A percentile compares a stretch with the other conserved stretches of the same genome.
Conservation (phyloP, 2,113 vertebrate genomes). For the Oryzias melastigma region DNA sequence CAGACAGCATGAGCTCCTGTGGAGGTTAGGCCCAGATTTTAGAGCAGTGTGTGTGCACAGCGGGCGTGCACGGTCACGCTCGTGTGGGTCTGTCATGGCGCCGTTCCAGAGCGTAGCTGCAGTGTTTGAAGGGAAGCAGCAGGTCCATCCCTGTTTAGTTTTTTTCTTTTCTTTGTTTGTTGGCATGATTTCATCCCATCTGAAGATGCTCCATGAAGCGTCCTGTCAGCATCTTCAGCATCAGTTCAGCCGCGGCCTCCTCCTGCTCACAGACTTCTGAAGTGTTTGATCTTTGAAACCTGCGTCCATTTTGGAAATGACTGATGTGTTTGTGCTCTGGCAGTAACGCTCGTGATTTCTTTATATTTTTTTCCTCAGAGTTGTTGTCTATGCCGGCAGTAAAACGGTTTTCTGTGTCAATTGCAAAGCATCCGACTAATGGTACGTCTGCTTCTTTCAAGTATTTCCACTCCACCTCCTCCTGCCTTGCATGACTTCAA, state of each 20-base stretch:
- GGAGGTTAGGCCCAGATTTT: too few species aligned
- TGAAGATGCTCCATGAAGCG: conserved; percentile 29
- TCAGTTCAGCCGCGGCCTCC: conserved; percentile 10
- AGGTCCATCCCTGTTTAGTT: not conserved
- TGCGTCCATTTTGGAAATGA: conserved; percentile 19
- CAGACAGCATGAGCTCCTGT: too few species aligned
- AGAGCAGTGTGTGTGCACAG: too few species aligned
- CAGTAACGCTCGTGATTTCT: conserved; percentile 87
- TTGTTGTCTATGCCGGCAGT: conserved; percentile 99
- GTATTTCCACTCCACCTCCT: conserved; percentile 79
- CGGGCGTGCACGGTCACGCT: too few species aligned
- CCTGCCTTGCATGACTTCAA: conserved; percentile 83
- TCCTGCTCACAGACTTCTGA: too few species aligned
- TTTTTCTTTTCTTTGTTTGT: conserved; percentile 6
- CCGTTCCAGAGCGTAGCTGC: too few species aligned
- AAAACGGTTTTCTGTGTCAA: conserved; percentile 99
- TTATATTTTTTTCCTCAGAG: conserved; percentile 98
- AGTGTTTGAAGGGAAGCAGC: too few species aligned
- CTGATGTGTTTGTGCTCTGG: conserved; percentile 58
- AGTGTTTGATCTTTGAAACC: too few species aligned
- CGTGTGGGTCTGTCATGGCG: too few species aligned
- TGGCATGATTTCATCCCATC: conserved; percentile 32
- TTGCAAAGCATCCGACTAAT: conserved; percentile 99
- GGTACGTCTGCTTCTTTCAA: conserved; percentile 98
- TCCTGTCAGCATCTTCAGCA: conserved; percentile 25